Conservation (phyloP, 2,888 invertebrate genomes). For the Thysanoteuthis rhombus region DNA sequence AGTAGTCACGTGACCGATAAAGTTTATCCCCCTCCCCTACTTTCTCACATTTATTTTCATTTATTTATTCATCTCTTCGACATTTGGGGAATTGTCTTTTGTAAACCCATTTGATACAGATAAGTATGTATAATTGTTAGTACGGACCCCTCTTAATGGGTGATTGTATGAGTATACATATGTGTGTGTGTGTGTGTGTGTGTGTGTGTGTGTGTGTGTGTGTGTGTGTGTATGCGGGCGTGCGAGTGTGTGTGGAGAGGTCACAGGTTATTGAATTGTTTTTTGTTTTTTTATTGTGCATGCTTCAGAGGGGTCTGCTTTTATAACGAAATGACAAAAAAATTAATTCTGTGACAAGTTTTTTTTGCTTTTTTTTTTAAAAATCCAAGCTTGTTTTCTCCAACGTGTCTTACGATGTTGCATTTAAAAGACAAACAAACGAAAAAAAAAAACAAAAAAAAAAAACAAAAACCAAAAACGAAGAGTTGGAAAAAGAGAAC, state of each 20-base stretch:
- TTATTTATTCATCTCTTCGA: background rate
- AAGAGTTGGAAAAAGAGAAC: too few species aligned
- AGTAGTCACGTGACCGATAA: background rate
- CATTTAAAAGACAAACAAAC: background rate
- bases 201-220: background rate
- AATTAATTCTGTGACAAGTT: background rate
- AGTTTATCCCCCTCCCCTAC: background rate
- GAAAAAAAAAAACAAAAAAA: background rate
- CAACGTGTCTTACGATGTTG: background rate
- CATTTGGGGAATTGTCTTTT: background rate
- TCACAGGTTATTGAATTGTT: background rate
- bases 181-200: background rate
- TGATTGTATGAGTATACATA: background rate
- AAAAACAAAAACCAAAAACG: background rate
- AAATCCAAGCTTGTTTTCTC: background rate
- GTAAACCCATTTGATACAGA: too few species aligned
- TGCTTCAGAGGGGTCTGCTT: background rate
- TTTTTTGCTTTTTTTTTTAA: background rate
- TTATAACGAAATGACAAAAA: background rate
- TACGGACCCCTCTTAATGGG: too few species aligned
- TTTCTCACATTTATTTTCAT: background rate
- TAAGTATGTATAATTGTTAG: too few species aligned
- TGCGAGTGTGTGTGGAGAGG: background rate
- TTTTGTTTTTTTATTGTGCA: background rate
- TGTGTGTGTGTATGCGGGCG: background rate